Evolutionary conservation across 2,888 invertebrate species (phyloP), one percentile per base, ranked within the genome.

Genomic region (Sisyra terminalis): DNA sequence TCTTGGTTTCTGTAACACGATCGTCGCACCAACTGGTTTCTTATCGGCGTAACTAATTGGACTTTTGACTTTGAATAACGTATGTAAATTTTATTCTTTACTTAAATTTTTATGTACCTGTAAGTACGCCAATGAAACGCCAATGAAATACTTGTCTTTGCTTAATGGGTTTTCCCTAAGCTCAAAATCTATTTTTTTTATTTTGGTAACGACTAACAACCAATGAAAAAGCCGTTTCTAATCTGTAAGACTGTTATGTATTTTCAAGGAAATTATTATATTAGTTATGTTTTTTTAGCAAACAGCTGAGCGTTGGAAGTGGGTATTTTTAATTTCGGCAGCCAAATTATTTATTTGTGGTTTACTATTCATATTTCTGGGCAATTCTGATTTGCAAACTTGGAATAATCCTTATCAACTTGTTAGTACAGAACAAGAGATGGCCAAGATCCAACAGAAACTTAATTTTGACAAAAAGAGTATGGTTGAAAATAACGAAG

Each of bases 31-130:
- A 36, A 67, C 72, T 1, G 77, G 77, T 31, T 75, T 76, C 46
- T 58, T 77, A 38, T 75, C 75, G 2, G 75, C 78, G 1, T 57
- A 64, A 1, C 62, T 77, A 11, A 76, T 78, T 16, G 77, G 76
- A 13, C 54, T 66, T 40, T 55, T 78, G 7, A 78, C 78, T 0
- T 65, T 35, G 1, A 45, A 48, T 18, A 18, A 39, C 11, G 43
- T n/a, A n/a, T n/a, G n/a, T 32, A 16, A n/a, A n/a, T n/a, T n/a
- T n/a, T n/a, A n/a, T n/a, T n/a, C n/a, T n/a, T n/a, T n/a, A n/a
- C n/a, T n/a, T n/a, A n/a, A n/a, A n/a, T n/a, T n/a, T n/a, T n/a
- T n/a, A n/a, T n/a, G n/a, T n/a, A n/a, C n/a, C n/a, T n/a, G n/a
- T n/a, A n/a, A n/a, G n/a, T n/a, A n/a, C n/a, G n/a, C n/a, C n/a